These are phyloP conservation scores for Nannospalax galili DNA, from an alignment of 2,113 vertebrate species.

Conservation along the genomic window DNA sequence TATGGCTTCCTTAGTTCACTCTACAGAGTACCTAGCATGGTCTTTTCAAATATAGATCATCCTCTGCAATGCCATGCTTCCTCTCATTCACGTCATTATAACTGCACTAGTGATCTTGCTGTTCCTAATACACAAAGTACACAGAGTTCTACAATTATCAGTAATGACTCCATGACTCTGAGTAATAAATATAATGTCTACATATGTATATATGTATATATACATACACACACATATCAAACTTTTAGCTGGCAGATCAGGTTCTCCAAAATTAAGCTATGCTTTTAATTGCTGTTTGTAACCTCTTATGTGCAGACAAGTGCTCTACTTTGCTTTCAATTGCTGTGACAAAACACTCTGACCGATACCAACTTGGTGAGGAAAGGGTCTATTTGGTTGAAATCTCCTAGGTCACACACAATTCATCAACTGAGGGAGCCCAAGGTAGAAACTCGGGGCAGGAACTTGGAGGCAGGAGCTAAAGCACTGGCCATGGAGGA, in stretches of 20 bases:
- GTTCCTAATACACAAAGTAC: not conserved
- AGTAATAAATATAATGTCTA: too few relatives aligned
- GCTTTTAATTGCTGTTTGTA: not conserved
- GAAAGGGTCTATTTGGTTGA: too few relatives aligned
- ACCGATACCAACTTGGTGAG: too few relatives aligned
- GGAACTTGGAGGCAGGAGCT: too few relatives aligned
- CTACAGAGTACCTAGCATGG: not conserved
- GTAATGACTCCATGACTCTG: not conserved
- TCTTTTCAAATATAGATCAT: not conserved
- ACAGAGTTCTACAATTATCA: not conserved
- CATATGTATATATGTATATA: too few relatives aligned
- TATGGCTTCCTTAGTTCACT: not conserved
- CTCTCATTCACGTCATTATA: not conserved
- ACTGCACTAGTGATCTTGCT: not conserved
- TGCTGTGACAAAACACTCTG: too few relatives aligned
- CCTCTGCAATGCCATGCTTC: not conserved
- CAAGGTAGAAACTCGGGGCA: too few relatives aligned
- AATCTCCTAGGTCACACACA: too few relatives aligned
- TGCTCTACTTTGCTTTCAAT: too few relatives aligned
- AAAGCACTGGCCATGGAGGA: too few relatives aligned
- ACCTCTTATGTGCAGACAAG: not conserved
- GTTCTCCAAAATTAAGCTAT: not conserved
- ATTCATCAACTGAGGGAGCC: too few relatives aligned
- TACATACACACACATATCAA: too few relatives aligned
- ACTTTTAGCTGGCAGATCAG: not conserved